A percentile compares a stretch with the other conserved stretches of the same genome.
These are phyloP conservation scores for Intellagama lesueurii DNA, from an alignment of 2,797 vertebrate genomes.

Conservation along the genomic window DNA sequence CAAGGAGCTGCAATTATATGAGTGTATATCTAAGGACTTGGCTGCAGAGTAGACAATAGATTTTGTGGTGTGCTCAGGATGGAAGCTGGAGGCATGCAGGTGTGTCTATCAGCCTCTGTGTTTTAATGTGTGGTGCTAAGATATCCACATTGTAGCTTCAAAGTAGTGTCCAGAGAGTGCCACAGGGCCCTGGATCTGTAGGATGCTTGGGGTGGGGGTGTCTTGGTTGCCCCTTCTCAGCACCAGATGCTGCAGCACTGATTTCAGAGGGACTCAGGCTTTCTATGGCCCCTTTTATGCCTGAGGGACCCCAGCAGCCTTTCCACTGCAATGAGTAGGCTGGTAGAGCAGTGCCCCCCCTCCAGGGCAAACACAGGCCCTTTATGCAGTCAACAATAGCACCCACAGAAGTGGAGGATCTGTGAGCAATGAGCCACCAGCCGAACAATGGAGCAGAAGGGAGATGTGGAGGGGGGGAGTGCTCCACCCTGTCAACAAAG, in stretches of 20 bases:
- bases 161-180: too few relatives aligned
- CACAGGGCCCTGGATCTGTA: not conserved
- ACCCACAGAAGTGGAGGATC: not conserved
- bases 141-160: too few relatives aligned
- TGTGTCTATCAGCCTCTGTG: too few relatives aligned
- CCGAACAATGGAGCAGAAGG: not conserved
- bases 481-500: not conserved
- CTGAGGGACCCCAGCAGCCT: not conserved
- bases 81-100: too few relatives aligned
- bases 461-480: not conserved
- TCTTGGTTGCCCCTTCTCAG: not conserved
- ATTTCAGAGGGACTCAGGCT: not conserved
- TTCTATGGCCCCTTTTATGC: not conserved
- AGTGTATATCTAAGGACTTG: too few relatives aligned
- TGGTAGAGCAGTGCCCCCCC: not conserved
- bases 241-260: not conserved
- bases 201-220: not conserved
- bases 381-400: conserved; percentile 16
- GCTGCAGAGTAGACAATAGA: too few relatives aligned
- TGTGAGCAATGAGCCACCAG: not conserved
- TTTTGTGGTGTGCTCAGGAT: too few relatives aligned
- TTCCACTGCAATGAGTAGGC: not conserved
- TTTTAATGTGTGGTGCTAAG: too few relatives aligned
- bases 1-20: too few relatives aligned
- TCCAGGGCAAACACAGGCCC: not conserved